Conservation (phyloP, 2,888 invertebrate genomes). For the Caenorhabditis sp. region DNA sequence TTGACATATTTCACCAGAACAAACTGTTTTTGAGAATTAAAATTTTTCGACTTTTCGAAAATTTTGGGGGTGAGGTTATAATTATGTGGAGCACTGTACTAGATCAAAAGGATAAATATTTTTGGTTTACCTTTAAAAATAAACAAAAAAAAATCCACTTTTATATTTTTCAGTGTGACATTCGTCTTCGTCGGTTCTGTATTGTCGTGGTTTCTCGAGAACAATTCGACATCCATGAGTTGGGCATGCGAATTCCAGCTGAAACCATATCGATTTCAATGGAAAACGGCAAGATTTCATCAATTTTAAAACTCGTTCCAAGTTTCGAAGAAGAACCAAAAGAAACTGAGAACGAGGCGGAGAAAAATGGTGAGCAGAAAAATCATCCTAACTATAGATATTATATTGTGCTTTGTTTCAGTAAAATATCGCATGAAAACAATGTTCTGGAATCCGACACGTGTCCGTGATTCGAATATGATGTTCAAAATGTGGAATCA, state of each 20-base stretch:
- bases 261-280: conserved; percentile 31
- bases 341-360: not conserved
- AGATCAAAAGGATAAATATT: too few relatives aligned
- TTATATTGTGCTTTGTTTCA: conserved; percentile 13
- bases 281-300: conserved; percentile 30
- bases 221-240: conserved; percentile 16
- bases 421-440: conserved; percentile 23
- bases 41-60: too few relatives aligned
- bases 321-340: not conserved
- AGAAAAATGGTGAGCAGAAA: not conserved
- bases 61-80: too few relatives aligned
- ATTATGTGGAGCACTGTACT: too few relatives aligned
- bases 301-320: conserved; percentile 27
- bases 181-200: conserved; percentile 27
- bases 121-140: too few relatives aligned
- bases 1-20: too few relatives aligned
- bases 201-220: conserved; percentile 18
- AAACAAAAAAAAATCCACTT: not conserved
- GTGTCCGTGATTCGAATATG: conserved; percentile 13
- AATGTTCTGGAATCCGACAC: conserved; percentile 29
- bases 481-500: conserved; percentile 25
- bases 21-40: too few relatives aligned
- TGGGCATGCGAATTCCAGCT: conserved; percentile 14
- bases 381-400: conserved; percentile 12
- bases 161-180: conserved; percentile 3